phyloP scores from a whole-genome alignment of 2,888 invertebrate genomes.

The Dolichomitus sp. region DNA sequence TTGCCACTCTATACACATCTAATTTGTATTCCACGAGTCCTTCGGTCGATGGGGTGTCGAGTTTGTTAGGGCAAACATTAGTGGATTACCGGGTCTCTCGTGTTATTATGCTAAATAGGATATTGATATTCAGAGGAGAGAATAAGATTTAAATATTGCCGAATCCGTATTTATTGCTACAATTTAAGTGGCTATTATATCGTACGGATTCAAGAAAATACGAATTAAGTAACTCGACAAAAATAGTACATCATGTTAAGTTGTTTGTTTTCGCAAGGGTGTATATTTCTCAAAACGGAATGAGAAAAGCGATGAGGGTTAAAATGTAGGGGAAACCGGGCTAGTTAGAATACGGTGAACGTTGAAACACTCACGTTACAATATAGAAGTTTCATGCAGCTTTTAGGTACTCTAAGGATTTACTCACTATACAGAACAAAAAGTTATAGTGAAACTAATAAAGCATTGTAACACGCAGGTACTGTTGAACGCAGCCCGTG shows the following conservation, averaged over 20 bases:
- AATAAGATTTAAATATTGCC: slow-evolving; percentile 55
- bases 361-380: too few relatives aligned
- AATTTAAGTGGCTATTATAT: background rate
- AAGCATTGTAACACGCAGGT: too few relatives aligned
- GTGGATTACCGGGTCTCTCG: slow-evolving; percentile 55
- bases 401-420: too few relatives aligned
- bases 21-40: slow-evolving; percentile 58
- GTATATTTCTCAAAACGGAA: background rate
- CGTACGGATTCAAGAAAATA: background rate
- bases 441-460: too few relatives aligned
- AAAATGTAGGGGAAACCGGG: slow-evolving; percentile 27
- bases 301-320: slow-evolving; percentile 25
- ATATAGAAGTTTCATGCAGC: too few relatives aligned
- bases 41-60: slow-evolving; percentile 56
- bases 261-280: background rate
- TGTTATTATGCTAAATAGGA: slow-evolving; percentile 54
- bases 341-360: too few relatives aligned
- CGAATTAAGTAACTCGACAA: background rate
- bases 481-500: too few relatives aligned
- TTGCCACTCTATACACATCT: slow-evolving; percentile 35
- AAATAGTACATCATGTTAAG: background rate
- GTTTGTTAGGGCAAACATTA: slow-evolving; percentile 67
- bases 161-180: slow-evolving; percentile 6
- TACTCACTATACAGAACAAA: too few relatives aligned
- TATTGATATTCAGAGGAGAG: slow-evolving; percentile 57